phyloP scores from a whole-genome alignment of 2,888 invertebrate genomes.

The Nemoura dubitans region DNA sequence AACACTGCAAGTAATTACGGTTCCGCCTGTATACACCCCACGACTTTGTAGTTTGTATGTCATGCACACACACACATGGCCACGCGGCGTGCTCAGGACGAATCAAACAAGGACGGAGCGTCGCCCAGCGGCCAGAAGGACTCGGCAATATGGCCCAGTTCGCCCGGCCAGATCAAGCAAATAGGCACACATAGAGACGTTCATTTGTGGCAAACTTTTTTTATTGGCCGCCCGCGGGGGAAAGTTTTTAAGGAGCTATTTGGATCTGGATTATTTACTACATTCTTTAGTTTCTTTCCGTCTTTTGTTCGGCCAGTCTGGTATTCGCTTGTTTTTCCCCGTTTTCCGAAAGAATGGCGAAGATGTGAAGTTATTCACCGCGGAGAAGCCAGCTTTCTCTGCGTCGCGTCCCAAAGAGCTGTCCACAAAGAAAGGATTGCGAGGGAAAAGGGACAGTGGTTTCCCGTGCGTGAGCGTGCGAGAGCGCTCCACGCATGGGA shows the following conservation, averaged over 20 bases:
- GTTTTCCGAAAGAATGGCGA: background rate
- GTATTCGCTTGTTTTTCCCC: slow-evolving; percentile 17
- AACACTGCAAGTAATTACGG: background rate
- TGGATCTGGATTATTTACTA: slow-evolving; percentile 37
- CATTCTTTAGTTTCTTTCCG: background rate
- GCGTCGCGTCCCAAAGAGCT: background rate
- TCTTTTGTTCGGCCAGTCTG: slow-evolving; percentile 21
- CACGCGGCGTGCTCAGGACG: background rate
- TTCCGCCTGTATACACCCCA: too few species aligned
- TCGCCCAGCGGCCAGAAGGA: background rate
- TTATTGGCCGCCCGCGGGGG: background rate
- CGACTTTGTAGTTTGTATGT: background rate
- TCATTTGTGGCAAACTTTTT: slow-evolving; percentile 33
- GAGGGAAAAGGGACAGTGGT: background rate
- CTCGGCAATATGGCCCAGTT: background rate
- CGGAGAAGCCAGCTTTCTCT: background rate
- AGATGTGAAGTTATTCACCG: slow-evolving; percentile 35
- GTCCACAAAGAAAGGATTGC: slow-evolving; percentile 7
- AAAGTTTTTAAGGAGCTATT: slow-evolving; percentile 35
- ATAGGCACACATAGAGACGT: background rate
- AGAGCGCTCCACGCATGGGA: background rate
- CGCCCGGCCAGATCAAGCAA: background rate
- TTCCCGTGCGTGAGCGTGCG: background rate
- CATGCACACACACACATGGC: background rate
- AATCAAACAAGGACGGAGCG: background rate